A percentile compares a stretch with the other conserved stretches of the same genome.
Evolutionary conservation across 2,113 vertebrate genomes (phyloP).

Genomic region (Salminus brasiliensis): DNA sequence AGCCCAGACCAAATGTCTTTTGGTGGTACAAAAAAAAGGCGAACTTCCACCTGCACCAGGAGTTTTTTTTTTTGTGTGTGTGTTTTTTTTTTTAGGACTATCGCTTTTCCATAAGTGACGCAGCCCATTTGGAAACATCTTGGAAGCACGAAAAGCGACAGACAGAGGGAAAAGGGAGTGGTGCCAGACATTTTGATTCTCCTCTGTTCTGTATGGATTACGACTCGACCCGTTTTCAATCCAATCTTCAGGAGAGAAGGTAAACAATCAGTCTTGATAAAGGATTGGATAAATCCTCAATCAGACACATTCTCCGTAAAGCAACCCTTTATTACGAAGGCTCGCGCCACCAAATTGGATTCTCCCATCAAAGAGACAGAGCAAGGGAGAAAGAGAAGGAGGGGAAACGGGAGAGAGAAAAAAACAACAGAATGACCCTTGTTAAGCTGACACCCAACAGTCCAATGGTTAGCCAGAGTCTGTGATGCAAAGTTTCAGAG

Average conservation of each 20-base stretch:
- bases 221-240: conserved; percentile 64
- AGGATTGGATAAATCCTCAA: conserved; percentile 77
- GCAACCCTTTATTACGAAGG: conserved; percentile 69
- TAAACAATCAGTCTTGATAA: conserved; percentile 80
- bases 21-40: background rate
- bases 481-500: background rate
- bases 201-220: conserved; percentile 64
- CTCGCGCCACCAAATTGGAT: conserved; percentile 70
- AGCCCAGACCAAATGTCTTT: background rate
- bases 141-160: background rate
- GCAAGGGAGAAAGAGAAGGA: conserved; percentile 24
- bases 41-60: too few relatives aligned
- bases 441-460: background rate
- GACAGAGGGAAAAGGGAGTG: background rate
- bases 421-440: too few relatives aligned
- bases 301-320: conserved; percentile 73
- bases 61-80: too few relatives aligned
- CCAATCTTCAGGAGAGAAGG: conserved; percentile 71
- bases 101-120: background rate
- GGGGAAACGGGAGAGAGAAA: background rate
- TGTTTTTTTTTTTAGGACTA: background rate
- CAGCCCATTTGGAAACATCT: background rate
- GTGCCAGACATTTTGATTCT: conserved; percentile 65
- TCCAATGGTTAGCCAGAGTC: background rate
- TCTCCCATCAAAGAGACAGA: conserved; percentile 50